Base-by-base conservation (phyloP, 2,888 invertebrate genomes). In the Eurytoma californica region DNA sequence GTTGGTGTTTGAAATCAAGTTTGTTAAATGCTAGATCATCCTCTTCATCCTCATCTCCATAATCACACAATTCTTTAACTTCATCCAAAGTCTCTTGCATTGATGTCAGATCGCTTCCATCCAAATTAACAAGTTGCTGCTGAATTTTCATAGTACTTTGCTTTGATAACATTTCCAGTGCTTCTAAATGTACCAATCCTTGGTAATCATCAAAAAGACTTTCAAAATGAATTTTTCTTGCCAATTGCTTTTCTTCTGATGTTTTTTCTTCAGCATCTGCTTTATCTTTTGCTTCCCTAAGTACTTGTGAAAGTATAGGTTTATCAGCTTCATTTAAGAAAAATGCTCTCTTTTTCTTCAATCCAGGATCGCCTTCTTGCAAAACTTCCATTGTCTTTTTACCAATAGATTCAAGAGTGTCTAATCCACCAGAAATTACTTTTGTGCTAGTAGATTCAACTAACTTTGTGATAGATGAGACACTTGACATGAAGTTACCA, bases 361-460 rank as follows among this genome's bases (percentile, higher is more conserved):
- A 90, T 0, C 97, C 96, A 0, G 97, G 97, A 90, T 98, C 97
- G 47, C 97, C 97, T 79, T 98, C 97, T 88, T 97, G 97, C 0
- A 98, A 91, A 0, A 97, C 97, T 87, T 96, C 95, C 95, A 97
- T 97, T 0, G 98, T 98, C 89, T 97, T 97, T 89, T 97, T 97
- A 9, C 98, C 98, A 83, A 98, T 96, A 0, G 95, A 95, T 90
- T 98, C 98, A 66, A 98, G 91, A 0, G 97, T 97, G 87, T 97
- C 97, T 30, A 97, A 91, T 24, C 84, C 84, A 0, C 95, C 95
- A 18, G 94, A 92, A 83, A 97, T 92, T 0, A 97, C 96, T 91
- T 94, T 94, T 68, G 92, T 93, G 2, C 95, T 93, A 65, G 95
- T 95, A 13, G 91, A 92, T 88, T 94, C 95, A 60, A 95, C 94